Conservation (phyloP, 35 echinoderm and acorn worm genomes). For the Ptychodera flava region DNA sequence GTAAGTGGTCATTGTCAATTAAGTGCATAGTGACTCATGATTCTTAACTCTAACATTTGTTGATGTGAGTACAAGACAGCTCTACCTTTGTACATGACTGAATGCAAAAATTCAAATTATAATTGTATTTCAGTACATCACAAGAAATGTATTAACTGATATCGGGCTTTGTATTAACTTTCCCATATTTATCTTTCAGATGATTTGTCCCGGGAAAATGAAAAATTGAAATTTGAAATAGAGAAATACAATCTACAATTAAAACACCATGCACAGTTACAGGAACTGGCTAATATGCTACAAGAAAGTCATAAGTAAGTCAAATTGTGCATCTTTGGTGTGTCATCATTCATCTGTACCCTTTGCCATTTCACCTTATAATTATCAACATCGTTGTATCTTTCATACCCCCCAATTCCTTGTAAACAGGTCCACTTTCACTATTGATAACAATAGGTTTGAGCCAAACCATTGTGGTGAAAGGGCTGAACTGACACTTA, state of each 20-base stretch:
- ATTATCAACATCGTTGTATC: background rate
- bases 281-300: slow-evolving; percentile 92
- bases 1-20: background rate
- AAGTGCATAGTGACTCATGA: background rate
- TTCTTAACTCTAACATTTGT: background rate
- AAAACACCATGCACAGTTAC: slow-evolving; percentile 79
- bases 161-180: no score
- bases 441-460: no score
- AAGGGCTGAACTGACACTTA: no score
- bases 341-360: background rate
- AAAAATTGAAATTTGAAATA: slow-evolving; percentile 38
- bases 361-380: background rate
- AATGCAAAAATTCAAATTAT: no score
- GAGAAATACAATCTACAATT: slow-evolving; percentile 36
- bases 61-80: slow-evolving; percentile 50
- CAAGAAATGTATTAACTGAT: no score
- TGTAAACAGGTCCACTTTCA: no score
- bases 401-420: background rate
- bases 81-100: no score
- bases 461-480: no score
- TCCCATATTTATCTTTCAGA: background rate
- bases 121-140: no score
- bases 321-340: background rate
- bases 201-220: slow-evolving; percentile 48
- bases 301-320: slow-evolving; percentile 98